A percentile compares a stretch with the other conserved stretches of the same genome.
phyloP scores from a whole-genome alignment of 2,888 invertebrate species.

The Meloe dianella region DNA sequence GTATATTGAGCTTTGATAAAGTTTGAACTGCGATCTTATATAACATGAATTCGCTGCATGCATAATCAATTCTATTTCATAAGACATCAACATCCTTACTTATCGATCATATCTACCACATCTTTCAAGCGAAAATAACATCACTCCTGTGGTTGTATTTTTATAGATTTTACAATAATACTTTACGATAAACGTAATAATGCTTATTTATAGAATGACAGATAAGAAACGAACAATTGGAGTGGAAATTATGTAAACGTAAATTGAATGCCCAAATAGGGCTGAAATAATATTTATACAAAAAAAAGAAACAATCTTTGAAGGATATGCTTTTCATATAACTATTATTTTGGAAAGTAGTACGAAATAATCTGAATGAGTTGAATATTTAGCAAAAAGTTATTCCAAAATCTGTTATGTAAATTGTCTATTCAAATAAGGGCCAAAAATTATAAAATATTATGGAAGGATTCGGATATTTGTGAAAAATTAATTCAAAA shows the following conservation, averaged over 20 bases:
- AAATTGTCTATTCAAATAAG: no score
- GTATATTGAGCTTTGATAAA: conserved; percentile 12
- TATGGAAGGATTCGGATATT: no score
- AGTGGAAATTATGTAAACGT: neutral
- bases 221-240: neutral
- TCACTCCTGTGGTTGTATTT: neutral
- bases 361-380: no score
- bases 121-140: conserved; percentile 4
- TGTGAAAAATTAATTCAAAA: no score
- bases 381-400: no score
- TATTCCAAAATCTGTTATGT: no score
- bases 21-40: conserved; percentile 8
- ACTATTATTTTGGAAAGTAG: neutral
- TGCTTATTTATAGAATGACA: neutral
- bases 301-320: neutral
- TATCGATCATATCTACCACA: no score
- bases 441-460: no score
- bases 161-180: neutral
- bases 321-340: neutral
- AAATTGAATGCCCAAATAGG: neutral
- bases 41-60: conserved; percentile 4
- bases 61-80: conserved; percentile 13
- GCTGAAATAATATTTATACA: no score
- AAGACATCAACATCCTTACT: conserved; percentile 6
- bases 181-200: neutral